phyloP scores from a whole-genome alignment of 2,797 vertebrate genomes.

The Corythornis leucogaster region DNA sequence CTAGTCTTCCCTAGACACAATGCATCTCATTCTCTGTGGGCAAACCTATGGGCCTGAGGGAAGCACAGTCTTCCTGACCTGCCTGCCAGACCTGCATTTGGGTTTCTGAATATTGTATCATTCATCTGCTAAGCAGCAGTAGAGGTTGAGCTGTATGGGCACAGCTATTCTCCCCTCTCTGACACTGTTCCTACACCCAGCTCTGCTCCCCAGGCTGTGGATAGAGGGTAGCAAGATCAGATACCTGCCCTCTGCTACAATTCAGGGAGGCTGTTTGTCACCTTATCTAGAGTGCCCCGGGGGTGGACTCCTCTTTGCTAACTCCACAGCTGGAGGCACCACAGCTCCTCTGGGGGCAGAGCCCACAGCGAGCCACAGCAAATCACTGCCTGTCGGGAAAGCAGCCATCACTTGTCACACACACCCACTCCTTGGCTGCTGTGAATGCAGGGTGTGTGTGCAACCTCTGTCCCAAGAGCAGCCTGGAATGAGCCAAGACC shows the following conservation, averaged over 20 bases:
- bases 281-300: accelerated
- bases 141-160: not conserved
- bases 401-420: accelerated
- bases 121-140: not conserved
- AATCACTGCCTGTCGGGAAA: not conserved
- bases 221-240: not conserved
- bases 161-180: not conserved
- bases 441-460: accelerated
- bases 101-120: not conserved
- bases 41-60: not conserved
- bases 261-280: not conserved
- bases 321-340: accelerated
- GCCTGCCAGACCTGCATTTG: not conserved
- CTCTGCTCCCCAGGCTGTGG: not conserved
- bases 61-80: not conserved
- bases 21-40: not conserved
- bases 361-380: not conserved
- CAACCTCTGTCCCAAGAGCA: not conserved
- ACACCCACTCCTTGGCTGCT: accelerated
- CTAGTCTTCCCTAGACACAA: not conserved
- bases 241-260: not conserved
- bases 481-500: not conserved
- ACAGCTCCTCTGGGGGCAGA: not conserved
- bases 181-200: not conserved
- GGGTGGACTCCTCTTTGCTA: not conserved